phyloP scores from a whole-genome alignment of 1,140 invertebrate genomes.

The Hylyphantes graminicola region DNA sequence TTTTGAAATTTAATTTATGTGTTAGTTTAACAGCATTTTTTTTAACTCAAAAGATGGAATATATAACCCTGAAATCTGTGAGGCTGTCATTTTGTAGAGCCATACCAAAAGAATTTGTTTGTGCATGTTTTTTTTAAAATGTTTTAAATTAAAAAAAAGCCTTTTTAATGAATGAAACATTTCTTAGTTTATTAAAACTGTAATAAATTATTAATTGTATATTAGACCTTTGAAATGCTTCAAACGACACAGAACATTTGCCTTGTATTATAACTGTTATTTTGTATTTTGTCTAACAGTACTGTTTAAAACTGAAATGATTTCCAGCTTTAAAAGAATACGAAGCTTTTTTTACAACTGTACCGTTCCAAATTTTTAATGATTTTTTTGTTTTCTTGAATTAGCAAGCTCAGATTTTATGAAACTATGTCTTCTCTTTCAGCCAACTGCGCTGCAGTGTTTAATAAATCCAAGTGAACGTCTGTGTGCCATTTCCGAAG shows the following conservation, averaged over 20 bases:
- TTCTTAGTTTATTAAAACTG: too few relatives aligned
- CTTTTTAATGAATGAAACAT: too few relatives aligned
- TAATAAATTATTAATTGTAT: too few relatives aligned
- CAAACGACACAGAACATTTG: too few relatives aligned
- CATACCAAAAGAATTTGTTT: too few relatives aligned
- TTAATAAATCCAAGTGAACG: conserved; percentile 6
- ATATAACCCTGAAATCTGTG: too few relatives aligned
- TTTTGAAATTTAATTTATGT: neutral
- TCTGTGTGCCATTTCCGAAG: conserved; percentile 28
- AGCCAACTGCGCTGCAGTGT: neutral
- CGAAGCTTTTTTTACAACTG: neutral
- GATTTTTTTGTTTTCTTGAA: neutral
- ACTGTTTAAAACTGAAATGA: neutral
- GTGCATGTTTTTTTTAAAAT: too few relatives aligned
- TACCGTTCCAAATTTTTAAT: neutral
- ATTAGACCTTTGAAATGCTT: too few relatives aligned
- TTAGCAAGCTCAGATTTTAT: neutral
- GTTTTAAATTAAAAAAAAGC: too few relatives aligned
- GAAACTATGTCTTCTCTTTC: neutral
- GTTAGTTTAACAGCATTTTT: neutral
- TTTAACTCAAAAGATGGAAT: too few relatives aligned
- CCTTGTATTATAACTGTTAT: neutral
- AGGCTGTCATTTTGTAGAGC: too few relatives aligned
- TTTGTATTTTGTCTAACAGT: neutral
- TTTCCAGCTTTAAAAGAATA: too few relatives aligned